These are phyloP conservation scores for Cerastis leucographa DNA, from an alignment of 2,888 invertebrate genomes.

Conservation along the genomic window DNA sequence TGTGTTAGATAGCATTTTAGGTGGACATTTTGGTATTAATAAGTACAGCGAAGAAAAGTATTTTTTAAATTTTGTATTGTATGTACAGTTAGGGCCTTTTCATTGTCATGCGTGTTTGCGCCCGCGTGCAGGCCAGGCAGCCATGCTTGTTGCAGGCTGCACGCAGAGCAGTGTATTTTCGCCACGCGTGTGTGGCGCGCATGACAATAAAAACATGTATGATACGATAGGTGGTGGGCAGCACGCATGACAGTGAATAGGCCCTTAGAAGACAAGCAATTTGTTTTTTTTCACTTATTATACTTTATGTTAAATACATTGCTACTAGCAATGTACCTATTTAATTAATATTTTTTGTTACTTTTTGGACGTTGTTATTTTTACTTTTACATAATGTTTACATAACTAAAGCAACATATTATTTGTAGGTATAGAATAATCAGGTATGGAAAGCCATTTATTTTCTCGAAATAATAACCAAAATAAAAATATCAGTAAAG, in stretches of 20 bases:
- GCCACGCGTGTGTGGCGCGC: no score
- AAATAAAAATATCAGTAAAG: background rate
- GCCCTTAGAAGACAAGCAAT: background rate
- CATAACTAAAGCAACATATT: background rate
- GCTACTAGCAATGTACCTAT: no score
- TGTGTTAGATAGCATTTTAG: slow-evolving; percentile 10
- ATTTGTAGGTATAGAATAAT: background rate
- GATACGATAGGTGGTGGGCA: no score
- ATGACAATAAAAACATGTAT: no score
- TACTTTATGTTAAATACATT: no score
- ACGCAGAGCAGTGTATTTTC: no score
- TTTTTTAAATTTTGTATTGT: background rate
- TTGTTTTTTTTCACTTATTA: background rate
- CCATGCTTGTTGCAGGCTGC: no score
- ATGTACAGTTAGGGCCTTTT: background rate
- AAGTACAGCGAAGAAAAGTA: background rate
- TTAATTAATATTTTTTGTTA: background rate
- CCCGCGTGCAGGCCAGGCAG: no score
- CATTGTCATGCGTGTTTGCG: no score
- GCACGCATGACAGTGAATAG: no score
- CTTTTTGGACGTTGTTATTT: background rate
- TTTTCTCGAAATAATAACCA: background rate
- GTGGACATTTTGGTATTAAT: background rate
- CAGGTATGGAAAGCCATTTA: background rate
- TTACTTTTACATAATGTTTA: background rate